A percentile compares a stretch with the other conserved stretches of the same genome.
Conservation (phyloP, 2,113 vertebrate genomes). For the Oncorhynchus keta region DNA sequence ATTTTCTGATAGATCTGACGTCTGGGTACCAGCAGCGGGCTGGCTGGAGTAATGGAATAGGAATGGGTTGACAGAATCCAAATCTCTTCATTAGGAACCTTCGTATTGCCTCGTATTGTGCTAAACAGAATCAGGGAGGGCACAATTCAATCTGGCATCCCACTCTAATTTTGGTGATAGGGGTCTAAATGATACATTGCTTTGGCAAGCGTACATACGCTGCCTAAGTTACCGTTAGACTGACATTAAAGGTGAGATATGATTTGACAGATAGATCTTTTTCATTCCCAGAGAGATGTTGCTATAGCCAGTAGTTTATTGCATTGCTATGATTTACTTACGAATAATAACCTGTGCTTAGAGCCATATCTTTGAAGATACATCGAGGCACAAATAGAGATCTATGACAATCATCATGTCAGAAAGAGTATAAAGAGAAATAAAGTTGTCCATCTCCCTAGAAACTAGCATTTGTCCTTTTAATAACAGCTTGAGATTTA, state of each 20-base stretch:
- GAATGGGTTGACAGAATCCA: constrained; percentile 70
- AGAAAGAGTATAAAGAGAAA: constrained; percentile 10
- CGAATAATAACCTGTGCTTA: constrained; percentile 1
- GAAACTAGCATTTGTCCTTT: constrained; percentile 27
- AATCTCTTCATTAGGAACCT: constrained; percentile 58
- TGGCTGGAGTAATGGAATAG: constrained; percentile 67
- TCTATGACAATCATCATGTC: constrained; percentile 15
- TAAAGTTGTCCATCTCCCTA: constrained; percentile 21
- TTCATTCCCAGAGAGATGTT: not conserved
- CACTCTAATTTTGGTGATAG: not conserved
- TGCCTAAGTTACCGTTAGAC: constrained; percentile 28
- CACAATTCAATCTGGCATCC: constrained; percentile 34
- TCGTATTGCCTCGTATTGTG: constrained; percentile 23
- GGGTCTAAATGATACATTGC: constrained; percentile 3
- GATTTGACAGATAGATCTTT: not conserved
- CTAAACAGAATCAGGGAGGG: constrained; percentile 19
- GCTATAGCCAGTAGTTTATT: not conserved
- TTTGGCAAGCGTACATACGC: not conserved
- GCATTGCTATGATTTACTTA: constrained; percentile 1
- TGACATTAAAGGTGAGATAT: not conserved
- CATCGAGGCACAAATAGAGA: constrained; percentile 2
- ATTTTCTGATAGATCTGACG: constrained; percentile 34
- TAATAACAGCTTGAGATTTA: constrained; percentile 15
- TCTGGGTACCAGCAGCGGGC: constrained; percentile 25
- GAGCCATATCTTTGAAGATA: not conserved